Evolutionary conservation across 2,888 invertebrate species (phyloP), one percentile per base, ranked within the genome.

Genomic region (Calameuta pallipes): DNA sequence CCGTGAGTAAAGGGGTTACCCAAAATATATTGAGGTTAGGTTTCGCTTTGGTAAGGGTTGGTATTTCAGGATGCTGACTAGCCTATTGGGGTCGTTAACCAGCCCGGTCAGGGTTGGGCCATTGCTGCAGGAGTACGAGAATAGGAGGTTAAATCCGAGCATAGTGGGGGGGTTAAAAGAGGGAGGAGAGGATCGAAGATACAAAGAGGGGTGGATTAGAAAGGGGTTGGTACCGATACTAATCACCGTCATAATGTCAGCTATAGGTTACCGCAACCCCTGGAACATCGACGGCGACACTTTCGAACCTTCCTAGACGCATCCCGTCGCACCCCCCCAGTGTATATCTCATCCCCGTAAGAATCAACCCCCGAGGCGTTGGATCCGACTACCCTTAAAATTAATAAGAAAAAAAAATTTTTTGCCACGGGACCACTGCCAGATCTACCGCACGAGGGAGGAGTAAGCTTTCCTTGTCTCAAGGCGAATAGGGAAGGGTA

Each of bases 161-260:
- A 15, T 15, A 41, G 41, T 15, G 41, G 41, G 41, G 15, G 41
- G 36, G 36, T 41, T 41, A 41, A 15, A 1, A 15, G 41, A 6
- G 41, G 15, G 13, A 6, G 4, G 15, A 0, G 6, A 1, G 15
- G 15, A 15, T 41, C 41, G 41, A 41, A 41, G 15, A 15, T 13
- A 37, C 13, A 36, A 13, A 15, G 41, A 41, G 41, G 41, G 41
- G 41, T 41, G 41, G 41, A 15, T 41, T 41, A 41, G 15, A 31
- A 30, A 23, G 30, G 70, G 70, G 70, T 4, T 30, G 31, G 70
- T 70, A 31, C 71, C 0, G 71, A 30, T 71, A 71, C 71, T 71
- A 71, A 71, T 71, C 71, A 71, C 71, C 31, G 71, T 4, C 71
- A 71, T 71, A 71, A 71, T 71, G 71, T 71, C 71, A 71, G 31